phyloP scores from a whole-genome alignment of 2,888 invertebrate species.

The Girardia tigrina region DNA sequence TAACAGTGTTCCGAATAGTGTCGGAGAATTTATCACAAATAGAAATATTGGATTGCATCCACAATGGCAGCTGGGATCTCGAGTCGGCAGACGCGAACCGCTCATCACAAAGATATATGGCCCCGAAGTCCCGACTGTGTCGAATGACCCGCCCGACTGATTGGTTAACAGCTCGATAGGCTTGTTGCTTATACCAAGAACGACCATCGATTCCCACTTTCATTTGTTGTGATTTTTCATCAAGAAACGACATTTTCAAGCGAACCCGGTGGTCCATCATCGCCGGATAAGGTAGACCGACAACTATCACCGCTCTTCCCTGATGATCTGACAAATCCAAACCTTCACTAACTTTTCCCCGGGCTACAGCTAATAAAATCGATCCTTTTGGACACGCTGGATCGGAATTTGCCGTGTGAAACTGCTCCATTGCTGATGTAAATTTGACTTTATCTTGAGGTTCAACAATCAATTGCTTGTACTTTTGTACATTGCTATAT shows the following conservation, averaged over 20 bases:
- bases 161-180: conserved; percentile 89
- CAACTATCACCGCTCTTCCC: conserved; percentile 83
- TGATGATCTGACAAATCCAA: conserved; percentile 87
- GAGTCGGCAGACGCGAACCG: conserved; percentile 55
- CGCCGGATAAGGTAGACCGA: conserved; percentile 88
- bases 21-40: conserved; percentile 60
- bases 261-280: conserved; percentile 75
- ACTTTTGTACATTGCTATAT: conserved; percentile 58
- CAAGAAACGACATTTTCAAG: conserved; percentile 75
- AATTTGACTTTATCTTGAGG: conserved; percentile 72
- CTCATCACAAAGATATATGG: conserved; percentile 76
- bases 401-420: conserved; percentile 67
- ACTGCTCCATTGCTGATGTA: conserved; percentile 65
- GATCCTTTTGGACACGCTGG: conserved; percentile 61
- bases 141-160: conserved; percentile 92
- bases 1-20: conserved; percentile 59
- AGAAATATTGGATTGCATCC: conserved; percentile 63
- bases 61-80: conserved; percentile 61
- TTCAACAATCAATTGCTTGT: conserved; percentile 72
- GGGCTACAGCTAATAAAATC: conserved; percentile 84
- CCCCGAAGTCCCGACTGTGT: conserved; percentile 84
- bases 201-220: conserved; percentile 43
- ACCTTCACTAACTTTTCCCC: conserved; percentile 92
- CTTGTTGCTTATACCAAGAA: conserved; percentile 58
- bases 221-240: conserved; percentile 53